These are phyloP conservation scores for Ranitomeya imitator DNA, from an alignment of 2,113 vertebrate genomes.

Conservation along the genomic window DNA sequence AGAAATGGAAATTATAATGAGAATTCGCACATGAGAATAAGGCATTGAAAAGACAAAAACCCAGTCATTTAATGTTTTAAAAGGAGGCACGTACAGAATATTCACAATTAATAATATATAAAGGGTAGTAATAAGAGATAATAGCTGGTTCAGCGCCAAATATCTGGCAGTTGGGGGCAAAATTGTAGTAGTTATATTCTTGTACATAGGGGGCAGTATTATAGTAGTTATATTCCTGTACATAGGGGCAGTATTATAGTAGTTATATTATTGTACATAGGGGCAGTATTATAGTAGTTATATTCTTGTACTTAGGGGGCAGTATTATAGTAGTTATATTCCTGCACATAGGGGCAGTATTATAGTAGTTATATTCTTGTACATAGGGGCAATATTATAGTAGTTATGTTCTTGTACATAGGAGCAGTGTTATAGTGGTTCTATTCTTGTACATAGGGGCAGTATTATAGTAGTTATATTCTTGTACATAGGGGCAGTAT, in stretches of 20 bases:
- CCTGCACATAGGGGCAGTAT: not conserved
- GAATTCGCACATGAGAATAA: not conserved
- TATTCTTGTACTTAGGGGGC: not conserved
- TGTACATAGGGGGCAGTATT: not conserved
- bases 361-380: not conserved
- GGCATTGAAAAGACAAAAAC: not conserved
- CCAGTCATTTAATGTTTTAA: not conserved
- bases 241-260: not conserved
- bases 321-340: not conserved
- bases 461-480: too few relatives aligned
- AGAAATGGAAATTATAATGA: not conserved
- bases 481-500: too few relatives aligned
- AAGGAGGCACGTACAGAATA: not conserved
- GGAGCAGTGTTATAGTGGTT: too few relatives aligned
- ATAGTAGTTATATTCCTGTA: not conserved
- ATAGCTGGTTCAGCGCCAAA: not conserved
- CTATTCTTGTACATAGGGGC: too few relatives aligned
- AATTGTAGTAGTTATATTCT: slow-evolving; percentile 3
- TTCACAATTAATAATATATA: not conserved
- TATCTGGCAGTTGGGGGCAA: not conserved
- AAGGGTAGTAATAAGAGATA: not conserved
- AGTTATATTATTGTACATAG: not conserved
- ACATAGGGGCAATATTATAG: too few relatives aligned
- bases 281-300: not conserved
- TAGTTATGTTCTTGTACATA: too few relatives aligned